Evolutionary conservation across 2,888 invertebrate genomes (phyloP).

Genomic region (Fragum sueziense): DNA sequence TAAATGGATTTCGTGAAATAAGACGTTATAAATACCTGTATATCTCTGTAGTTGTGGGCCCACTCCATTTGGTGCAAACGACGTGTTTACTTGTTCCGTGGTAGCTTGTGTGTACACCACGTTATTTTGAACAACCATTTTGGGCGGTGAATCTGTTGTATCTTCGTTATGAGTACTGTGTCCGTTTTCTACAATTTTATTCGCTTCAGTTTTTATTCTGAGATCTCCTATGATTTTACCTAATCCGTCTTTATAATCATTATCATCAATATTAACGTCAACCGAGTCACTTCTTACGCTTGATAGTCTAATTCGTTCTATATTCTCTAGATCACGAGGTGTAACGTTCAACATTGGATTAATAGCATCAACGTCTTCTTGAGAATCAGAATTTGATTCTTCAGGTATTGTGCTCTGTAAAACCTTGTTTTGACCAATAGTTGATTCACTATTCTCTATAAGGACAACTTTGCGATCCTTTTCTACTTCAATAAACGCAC

Average conservation of each 20-base stretch:
- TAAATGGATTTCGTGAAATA: neutral
- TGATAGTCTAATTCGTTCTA: neutral
- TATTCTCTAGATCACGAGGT: neutral
- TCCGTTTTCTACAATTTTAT: neutral
- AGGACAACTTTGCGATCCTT: too few species aligned
- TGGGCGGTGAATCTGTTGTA: neutral
- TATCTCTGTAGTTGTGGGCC: conserved; percentile 16
- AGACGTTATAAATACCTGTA: neutral
- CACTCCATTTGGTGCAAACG: neutral
- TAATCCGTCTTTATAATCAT: neutral
- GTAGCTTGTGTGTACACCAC: neutral
- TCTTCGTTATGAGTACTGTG: neutral
- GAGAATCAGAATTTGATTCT: neutral
- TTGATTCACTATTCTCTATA: too few species aligned
- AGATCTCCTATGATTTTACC: neutral
- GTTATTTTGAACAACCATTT: conserved; percentile 4
- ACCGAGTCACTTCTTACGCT: neutral
- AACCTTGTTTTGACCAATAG: too few species aligned
- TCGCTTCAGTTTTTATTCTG: neutral
- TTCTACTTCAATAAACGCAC: too few species aligned
- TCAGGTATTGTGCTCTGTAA: too few species aligned
- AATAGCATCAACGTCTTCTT: neutral
- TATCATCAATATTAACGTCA: neutral
- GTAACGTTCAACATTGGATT: neutral
- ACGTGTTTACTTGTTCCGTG: neutral